phyloP scores from a whole-genome alignment of 2,113 vertebrate genomes.

The Galemys pyrenaicus region DNA sequence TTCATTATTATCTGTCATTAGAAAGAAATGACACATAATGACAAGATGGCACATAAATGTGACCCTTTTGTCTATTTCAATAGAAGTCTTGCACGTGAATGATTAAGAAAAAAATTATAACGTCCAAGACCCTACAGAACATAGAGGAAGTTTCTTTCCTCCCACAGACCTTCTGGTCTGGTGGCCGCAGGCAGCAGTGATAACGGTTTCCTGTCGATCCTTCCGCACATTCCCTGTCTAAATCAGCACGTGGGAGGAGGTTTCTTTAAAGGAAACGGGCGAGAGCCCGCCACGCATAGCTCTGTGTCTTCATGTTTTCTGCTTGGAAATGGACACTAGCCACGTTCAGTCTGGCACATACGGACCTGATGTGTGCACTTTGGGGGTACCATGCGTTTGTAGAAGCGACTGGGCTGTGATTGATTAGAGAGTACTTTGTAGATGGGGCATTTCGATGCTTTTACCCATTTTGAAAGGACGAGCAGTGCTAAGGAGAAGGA shows the following conservation, averaged over 20 bases:
- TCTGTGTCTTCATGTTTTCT: background rate
- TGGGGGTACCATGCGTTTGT: too few species aligned
- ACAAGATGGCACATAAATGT: background rate
- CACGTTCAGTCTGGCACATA: background rate
- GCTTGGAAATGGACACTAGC: background rate
- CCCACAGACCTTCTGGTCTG: too few species aligned
- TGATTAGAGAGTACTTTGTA: too few species aligned
- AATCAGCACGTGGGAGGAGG: slow-evolving; percentile 43
- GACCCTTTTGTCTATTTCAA: background rate
- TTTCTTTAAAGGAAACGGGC: background rate
- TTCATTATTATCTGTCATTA: background rate
- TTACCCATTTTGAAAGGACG: too few species aligned
- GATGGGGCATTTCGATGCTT: too few species aligned
- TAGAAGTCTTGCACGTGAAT: background rate
- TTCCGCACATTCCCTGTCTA: slow-evolving; percentile 36
- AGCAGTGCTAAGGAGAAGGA: too few species aligned
- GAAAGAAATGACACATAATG: background rate
- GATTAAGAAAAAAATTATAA: background rate
- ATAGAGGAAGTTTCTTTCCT: background rate
- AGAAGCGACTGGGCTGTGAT: too few species aligned
- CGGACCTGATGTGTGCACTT: too few species aligned
- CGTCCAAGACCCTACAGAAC: background rate
- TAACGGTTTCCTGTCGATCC: background rate
- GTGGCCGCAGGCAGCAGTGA: background rate
- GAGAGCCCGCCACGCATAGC: background rate